Evolutionary conservation across 2,797 vertebrate species (phyloP).

Genomic region (Hirundo rustica): DNA sequence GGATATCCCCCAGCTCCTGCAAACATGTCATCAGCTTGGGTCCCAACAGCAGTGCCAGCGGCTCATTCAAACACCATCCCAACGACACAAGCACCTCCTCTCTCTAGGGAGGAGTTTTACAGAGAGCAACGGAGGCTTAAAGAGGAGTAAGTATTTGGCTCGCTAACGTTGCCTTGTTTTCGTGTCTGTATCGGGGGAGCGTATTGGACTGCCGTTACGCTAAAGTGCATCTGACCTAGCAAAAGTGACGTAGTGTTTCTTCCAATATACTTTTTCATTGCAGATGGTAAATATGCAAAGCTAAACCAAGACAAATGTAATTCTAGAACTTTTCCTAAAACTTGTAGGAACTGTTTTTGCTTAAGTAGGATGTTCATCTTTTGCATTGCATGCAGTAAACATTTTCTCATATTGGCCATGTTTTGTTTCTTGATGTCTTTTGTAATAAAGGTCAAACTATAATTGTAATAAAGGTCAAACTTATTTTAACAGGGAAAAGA

Average conservation of each 20-base stretch:
- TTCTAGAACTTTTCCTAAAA: slow-evolving; percentile 59
- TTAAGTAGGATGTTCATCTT: slow-evolving; percentile 75
- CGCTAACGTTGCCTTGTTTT: slow-evolving; percentile 7
- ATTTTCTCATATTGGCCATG: slow-evolving; percentile 76
- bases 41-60: slow-evolving; percentile 84
- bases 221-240: slow-evolving; percentile 32
- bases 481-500: slow-evolving; percentile 88
- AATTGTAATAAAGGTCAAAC: slow-evolving; percentile 73
- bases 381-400: slow-evolving; percentile 69
- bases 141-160: slow-evolving; percentile 87
- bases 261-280: neutral
- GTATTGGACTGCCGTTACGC: neutral
- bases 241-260: neutral
- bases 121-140: slow-evolving; percentile 85
- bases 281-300: slow-evolving; percentile 66
- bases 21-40: slow-evolving; percentile 88
- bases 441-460: slow-evolving; percentile 51
- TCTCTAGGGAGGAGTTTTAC: slow-evolving; percentile 94
- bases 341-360: slow-evolving; percentile 68
- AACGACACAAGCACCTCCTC: slow-evolving; percentile 81
- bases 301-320: slow-evolving; percentile 61
- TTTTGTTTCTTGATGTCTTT: slow-evolving; percentile 76
- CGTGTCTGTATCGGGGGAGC: neutral
- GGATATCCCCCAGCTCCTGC: slow-evolving; percentile 87
- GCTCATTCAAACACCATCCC: slow-evolving; percentile 83